Evolutionary conservation across 1,140 invertebrate genomes (phyloP).

Genomic region (Pseudomyrmex cubaensis): DNA sequence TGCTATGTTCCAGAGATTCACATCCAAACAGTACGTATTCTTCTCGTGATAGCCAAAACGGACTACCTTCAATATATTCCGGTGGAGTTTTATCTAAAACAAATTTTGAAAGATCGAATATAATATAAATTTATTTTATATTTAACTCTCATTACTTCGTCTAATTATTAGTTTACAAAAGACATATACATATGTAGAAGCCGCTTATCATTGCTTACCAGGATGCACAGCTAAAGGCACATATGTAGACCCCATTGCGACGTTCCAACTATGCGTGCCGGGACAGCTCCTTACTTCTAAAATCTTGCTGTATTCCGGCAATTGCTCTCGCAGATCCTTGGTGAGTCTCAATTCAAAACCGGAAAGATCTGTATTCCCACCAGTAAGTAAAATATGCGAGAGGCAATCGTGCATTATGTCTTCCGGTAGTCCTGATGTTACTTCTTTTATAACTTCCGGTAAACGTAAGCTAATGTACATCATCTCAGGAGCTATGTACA

Average conservation of each 20-base stretch:
- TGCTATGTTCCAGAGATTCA: slow-evolving; percentile 81
- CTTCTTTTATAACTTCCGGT: slow-evolving; percentile 84
- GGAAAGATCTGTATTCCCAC: slow-evolving; percentile 85
- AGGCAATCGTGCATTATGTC: slow-evolving; percentile 83
- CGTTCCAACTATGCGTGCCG: slow-evolving; percentile 84
- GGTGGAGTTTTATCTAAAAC: slow-evolving; percentile 83
- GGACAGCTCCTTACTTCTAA: slow-evolving; percentile 84
- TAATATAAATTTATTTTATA: too few species aligned
- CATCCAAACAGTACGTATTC: slow-evolving; percentile 85
- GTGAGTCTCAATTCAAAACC: slow-evolving; percentile 84
- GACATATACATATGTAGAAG: slow-evolving; percentile 1
- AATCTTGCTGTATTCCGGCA: slow-evolving; percentile 83
- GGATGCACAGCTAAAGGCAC: slow-evolving; percentile 84
- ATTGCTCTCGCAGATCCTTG: slow-evolving; percentile 82
- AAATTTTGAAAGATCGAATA: not conserved
- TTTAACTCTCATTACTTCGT: too few species aligned
- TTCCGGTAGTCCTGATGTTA: slow-evolving; percentile 82
- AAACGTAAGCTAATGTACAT: slow-evolving; percentile 85
- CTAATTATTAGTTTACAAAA: too few species aligned
- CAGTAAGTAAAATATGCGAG: slow-evolving; percentile 85
- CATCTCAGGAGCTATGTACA: slow-evolving; percentile 85
- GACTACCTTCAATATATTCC: slow-evolving; percentile 82
- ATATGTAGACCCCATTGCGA: slow-evolving; percentile 85
- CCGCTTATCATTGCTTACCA: slow-evolving; percentile 70
- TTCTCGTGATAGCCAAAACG: slow-evolving; percentile 85